phyloP scores from a whole-genome alignment of 2,113 vertebrate genomes.

The Euleptes europaea region DNA sequence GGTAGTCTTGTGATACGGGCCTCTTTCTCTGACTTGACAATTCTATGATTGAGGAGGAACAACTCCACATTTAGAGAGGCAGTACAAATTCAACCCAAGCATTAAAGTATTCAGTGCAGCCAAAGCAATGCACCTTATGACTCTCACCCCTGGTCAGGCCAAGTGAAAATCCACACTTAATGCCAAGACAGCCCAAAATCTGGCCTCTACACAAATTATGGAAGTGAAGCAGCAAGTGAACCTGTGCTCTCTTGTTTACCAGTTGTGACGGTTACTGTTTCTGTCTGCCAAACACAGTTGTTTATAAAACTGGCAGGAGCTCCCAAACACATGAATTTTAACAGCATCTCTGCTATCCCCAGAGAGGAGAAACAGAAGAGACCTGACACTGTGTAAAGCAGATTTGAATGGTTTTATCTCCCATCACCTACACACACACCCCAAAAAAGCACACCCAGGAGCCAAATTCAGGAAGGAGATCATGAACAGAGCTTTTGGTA shows the following conservation, averaged over 20 bases:
- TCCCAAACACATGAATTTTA: background rate
- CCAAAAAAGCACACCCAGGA: too few relatives aligned
- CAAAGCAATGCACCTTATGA: background rate
- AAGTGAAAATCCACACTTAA: background rate
- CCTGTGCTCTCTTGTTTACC: background rate
- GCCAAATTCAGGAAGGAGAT: too few relatives aligned
- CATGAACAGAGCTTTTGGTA: too few relatives aligned
- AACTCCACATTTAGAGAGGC: background rate
- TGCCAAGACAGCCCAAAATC: background rate
- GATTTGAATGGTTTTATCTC: too few relatives aligned
- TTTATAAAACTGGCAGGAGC: background rate
- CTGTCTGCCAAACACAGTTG: background rate
- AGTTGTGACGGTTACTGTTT: background rate
- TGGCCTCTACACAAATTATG: background rate
- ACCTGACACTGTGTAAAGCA: too few relatives aligned
- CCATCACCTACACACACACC: too few relatives aligned
- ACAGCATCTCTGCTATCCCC: background rate
- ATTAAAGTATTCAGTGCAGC: background rate
- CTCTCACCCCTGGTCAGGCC: background rate
- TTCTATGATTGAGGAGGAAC: conserved; percentile 46
- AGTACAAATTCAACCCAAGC: background rate
- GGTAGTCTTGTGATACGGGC: conserved; percentile 50
- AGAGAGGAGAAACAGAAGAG: background rate
- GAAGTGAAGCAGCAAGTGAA: background rate
- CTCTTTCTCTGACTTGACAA: conserved; percentile 49